Percentiles rank a stretch among this genome's conserved stretches.
phyloP scores from a whole-genome alignment of 2,888 invertebrate genomes.

The Plagodis pulveraria region DNA sequence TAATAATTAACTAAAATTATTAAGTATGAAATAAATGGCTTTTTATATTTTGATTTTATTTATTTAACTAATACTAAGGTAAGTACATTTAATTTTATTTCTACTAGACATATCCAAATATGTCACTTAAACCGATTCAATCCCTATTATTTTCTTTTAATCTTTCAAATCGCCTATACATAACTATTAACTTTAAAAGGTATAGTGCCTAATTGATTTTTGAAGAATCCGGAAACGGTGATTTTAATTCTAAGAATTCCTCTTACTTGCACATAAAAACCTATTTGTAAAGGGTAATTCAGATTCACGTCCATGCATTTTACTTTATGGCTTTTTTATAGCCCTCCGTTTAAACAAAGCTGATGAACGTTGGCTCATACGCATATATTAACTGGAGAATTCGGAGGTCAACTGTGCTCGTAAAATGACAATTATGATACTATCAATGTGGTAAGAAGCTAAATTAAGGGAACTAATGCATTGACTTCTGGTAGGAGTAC shows the following conservation, averaged over 20 bases:
- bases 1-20: too few relatives aligned
- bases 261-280: constrained; percentile 5
- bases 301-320: constrained; percentile 24
- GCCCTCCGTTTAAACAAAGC: constrained; percentile 25
- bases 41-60: too few relatives aligned
- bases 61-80: too few relatives aligned
- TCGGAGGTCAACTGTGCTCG: constrained; percentile 23
- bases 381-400: constrained; percentile 22
- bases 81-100: too few relatives aligned
- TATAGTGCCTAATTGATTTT: not conserved
- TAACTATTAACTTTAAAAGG: too few relatives aligned
- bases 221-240: not conserved
- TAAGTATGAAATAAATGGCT: too few relatives aligned
- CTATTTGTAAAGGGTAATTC: constrained; percentile 20
- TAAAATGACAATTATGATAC: constrained; percentile 23
- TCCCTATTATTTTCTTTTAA: too few relatives aligned
- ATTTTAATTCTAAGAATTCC: constrained; percentile 12
- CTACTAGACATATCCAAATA: too few relatives aligned
- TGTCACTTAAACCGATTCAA: too few relatives aligned
- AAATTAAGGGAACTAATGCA: constrained; percentile 5
- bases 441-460: constrained; percentile 11
- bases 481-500: not conserved
- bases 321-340: constrained; percentile 26
- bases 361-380: constrained; percentile 16
- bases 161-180: too few relatives aligned